These are phyloP conservation scores for Eustalomyia histrio DNA, from an alignment of 2,888 invertebrate genomes.

Conservation along the genomic window DNA sequence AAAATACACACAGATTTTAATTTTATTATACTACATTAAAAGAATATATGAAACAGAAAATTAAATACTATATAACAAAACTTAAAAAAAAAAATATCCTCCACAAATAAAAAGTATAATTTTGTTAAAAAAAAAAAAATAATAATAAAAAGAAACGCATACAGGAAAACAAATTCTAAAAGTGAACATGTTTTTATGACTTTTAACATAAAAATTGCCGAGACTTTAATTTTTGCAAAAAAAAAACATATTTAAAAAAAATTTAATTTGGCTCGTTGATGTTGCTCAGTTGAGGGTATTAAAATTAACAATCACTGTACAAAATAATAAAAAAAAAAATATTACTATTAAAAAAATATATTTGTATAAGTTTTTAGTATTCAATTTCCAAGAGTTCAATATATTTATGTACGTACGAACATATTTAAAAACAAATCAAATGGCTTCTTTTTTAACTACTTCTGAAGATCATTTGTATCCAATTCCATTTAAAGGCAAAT, in stretches of 20 bases:
- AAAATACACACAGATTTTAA: constrained; percentile 51
- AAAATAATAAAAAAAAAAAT: constrained; percentile 4
- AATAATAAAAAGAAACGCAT: constrained; percentile 35
- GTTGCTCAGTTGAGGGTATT: constrained; percentile 7
- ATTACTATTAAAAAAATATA: constrained; percentile 2
- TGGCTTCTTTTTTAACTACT: background rate
- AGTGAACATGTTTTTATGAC: constrained; percentile 55
- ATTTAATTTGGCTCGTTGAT: background rate
- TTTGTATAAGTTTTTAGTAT: background rate
- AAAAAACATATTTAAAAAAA: constrained; percentile 1
- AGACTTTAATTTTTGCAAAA: constrained; percentile 26
- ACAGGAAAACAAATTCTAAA: constrained; percentile 35
- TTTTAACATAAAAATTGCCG: constrained; percentile 56
- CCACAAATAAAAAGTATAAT: background rate
- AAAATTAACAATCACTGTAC: constrained; percentile 25
- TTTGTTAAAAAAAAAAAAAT: constrained; percentile 19
- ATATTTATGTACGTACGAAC: background rate
- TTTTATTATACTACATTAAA: constrained; percentile 35
- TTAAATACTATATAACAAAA: constrained; percentile 35
- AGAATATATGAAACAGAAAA: constrained; percentile 26
- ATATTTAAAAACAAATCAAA: constrained; percentile 9
- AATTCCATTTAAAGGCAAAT: background rate
- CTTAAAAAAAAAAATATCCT: constrained; percentile 14
- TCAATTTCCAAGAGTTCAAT: background rate
- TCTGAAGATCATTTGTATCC: background rate